Base-by-base conservation (phyloP, 1,140 invertebrate species). In the Aphis craccivora region DNA sequence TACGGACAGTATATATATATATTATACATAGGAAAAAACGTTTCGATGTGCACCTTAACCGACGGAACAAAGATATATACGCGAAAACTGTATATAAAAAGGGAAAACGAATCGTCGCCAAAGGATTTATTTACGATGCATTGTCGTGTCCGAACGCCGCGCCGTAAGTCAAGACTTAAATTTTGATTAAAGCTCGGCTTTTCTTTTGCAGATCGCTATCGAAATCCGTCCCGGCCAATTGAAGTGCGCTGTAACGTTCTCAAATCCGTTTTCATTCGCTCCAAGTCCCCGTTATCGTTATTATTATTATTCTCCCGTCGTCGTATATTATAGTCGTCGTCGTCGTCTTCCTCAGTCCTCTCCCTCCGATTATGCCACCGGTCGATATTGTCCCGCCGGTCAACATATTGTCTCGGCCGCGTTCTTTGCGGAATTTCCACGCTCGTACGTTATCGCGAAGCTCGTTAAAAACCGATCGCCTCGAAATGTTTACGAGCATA, bases 391-490 rank as follows among this genome's bases (percentile, higher is more conserved):
- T 76, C 60, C 60, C 60, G 60, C 30, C 60, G 30, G 30, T 35
- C 60, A 76, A 76, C 60, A n/a, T 76, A 18, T 3, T 76, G 60
- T 67, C 20, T n/a, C 20, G 76, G 35, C 20, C 35, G 35, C 76
- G 76, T 35, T 83, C 22, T 83, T 83, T 9, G 37, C 81, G 35
- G 81, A 83, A 83, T 83, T 40, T 83, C n/a, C 7, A 83, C 60
- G 60, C 11, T 76, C 30, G 60, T 76, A 76, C 60, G 60, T 76
- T 76, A 76, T 76, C 60, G 60, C 14, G 60, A 35, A 76, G 30
- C 60, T 76, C 60, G 60, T 76, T 76, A 76, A 76, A 76, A 76
- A 76, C 60, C 60, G 60, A 76, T 76, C 60, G 60, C 60, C 30
- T n/a, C 30, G 60, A 76, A 76, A 76, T 76, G n/a, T 76, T 76